These are phyloP conservation scores for Ormyrus pomaceus DNA, from an alignment of 2,888 invertebrate species.

Conservation along the genomic window DNA sequence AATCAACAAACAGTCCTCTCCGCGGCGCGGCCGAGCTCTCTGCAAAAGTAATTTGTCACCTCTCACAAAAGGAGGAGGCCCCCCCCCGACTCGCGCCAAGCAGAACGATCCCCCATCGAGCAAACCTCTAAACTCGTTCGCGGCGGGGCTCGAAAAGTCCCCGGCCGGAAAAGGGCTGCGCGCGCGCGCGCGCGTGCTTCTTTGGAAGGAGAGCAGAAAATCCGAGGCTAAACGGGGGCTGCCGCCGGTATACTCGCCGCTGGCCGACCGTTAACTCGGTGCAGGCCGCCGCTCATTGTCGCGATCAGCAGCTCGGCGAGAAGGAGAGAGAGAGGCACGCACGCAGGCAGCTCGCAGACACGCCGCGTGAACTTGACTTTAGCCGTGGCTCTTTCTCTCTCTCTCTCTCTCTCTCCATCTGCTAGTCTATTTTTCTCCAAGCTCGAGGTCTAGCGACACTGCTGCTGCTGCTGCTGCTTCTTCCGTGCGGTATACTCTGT, in stretches of 20 bases:
- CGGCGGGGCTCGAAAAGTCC: no score
- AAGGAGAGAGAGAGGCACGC: background rate
- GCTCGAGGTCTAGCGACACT: background rate
- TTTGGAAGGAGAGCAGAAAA: conserved; percentile 22
- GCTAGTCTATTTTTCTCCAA: background rate
- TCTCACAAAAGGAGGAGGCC: no score
- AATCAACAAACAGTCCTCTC: no score
- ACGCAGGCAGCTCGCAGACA: background rate
- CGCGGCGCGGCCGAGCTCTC: no score
- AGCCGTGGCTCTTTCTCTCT: background rate
- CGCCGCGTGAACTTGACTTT: conserved; percentile 22
- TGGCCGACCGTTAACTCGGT: conserved; percentile 20
- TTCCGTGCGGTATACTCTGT: no score
- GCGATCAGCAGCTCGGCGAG: background rate
- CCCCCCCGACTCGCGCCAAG: no score
- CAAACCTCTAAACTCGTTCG: no score
- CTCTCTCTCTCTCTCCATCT: background rate
- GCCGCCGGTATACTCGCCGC: background rate
- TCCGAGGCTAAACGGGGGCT: background rate
- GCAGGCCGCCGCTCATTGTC: conserved; percentile 12
- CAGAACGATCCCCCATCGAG: no score
- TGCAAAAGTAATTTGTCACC: background rate
- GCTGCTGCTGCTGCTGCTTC: background rate
- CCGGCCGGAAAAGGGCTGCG: background rate
- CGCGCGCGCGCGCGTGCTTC: no score